Evolutionary conservation across 2,888 invertebrate genomes (phyloP), one percentile per base, ranked within the genome.

Genomic region (Cordilura impudica): DNA sequence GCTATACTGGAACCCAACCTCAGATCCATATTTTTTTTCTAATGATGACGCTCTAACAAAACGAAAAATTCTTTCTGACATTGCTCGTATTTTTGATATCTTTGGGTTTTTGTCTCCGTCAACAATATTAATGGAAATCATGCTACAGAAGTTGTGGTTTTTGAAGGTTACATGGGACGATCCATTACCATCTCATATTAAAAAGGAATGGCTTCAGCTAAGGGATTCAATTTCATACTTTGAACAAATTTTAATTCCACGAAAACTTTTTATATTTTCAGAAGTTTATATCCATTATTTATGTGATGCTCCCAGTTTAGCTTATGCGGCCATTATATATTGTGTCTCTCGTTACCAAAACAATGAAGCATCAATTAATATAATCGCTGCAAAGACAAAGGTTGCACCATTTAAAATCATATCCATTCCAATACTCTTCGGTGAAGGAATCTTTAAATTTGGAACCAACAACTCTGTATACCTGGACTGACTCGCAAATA

Each of bases 101-200:
- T 26, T 26, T 26, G 26, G 26, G 26, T 3, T 26, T 26, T 26
- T 26, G 26, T 3, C 26, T 5, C 26, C 26, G 6, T 26, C 26
- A 26, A 26, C 26, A 26, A 26, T 26, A 5, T 6, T 26, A 5
- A 26, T 26, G 26, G 6, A 26, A 26, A 26, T 6, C 6, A 5
- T 26, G 26, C 26, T 26, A 5, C 26, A 26, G 54, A 74, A 82
- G 61, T 56, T 83, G 4, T 84, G 84, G 84, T 14, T 82, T 19
- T 47, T n/a, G 4, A 26, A 26, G 6, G 26, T 26, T 26, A 26
- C 26, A 6, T 26, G 26, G 26, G 26, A 26, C 26, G 26, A 26
- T 6, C 26, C 26, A 26, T 6, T 49, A 10, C 47, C 47, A 49
- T 12, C 47, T 49, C 19, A 18, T 2, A 49, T 49, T 8, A 49